Conservation (phyloP, 2,797 vertebrate genomes). For the Rhabdomys pumilio region DNA sequence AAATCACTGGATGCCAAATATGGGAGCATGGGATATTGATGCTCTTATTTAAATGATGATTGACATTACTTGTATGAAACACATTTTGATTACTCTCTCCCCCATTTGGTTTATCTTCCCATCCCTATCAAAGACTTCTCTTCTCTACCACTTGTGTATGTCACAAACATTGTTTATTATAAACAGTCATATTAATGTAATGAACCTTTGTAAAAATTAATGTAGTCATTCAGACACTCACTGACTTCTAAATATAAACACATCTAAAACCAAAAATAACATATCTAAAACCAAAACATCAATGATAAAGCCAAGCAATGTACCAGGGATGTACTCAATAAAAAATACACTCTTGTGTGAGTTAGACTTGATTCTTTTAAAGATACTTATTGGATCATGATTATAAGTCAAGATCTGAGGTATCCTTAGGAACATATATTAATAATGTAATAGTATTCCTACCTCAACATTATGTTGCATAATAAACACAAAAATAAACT, state of each 20-base stretch:
- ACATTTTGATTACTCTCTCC: background rate
- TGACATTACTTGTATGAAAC: background rate
- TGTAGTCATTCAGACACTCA: background rate
- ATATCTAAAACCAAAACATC: background rate
- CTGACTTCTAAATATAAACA: background rate
- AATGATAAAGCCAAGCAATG: background rate
- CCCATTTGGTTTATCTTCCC: background rate
- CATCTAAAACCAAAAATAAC: too few relatives aligned
- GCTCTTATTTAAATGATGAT: background rate
- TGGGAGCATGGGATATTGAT: background rate
- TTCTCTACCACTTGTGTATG: background rate
- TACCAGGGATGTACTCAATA: background rate
- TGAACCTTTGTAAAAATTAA: background rate
- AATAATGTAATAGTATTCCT: background rate
- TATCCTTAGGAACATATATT: background rate
- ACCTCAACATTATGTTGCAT: background rate
- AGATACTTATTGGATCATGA: background rate
- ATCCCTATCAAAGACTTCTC: background rate
- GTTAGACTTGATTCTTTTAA: background rate
- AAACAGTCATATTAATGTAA: background rate
- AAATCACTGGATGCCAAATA: background rate
- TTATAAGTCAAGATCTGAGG: background rate
- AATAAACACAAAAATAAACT: background rate
- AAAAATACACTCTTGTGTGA: background rate
- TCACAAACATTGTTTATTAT: background rate